Base-by-base conservation (phyloP, 2,888 invertebrate genomes). In the Temnothorax ravouxi region DNA sequence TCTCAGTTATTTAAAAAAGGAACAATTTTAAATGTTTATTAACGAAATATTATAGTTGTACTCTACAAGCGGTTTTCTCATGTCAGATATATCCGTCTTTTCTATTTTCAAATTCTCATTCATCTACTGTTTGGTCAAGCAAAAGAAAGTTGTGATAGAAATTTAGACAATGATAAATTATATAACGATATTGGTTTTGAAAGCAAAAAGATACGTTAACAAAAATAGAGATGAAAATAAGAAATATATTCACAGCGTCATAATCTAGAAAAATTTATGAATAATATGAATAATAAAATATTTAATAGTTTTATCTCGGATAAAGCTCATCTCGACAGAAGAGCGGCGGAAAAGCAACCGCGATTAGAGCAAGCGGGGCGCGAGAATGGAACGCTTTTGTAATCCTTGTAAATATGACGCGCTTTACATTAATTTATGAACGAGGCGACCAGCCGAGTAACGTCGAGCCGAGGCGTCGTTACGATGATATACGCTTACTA, bases 351-450 rank as follows among this genome's bases (percentile, higher is more conserved):
- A 76, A 76, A 74, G 61, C 41, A 25, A 21, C 56, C 44, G 34
- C 62, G 34, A 59, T 64, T 79, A 83, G 41, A 72, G 56, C 75
- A 75, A 69, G 59, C 59, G 38, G 56, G 11, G 56, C 52, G n/a
- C 38, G 50, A 67, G 79, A 79, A 76, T 76, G 85, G 61, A 81
- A 56, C 44, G 75, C 75, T 56, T 62, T 83, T 85, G 67, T 80
- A 83, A 85, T 87, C 86, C 84, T 75, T 88, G 88, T 91, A 90
- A 92, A 91, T 91, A 91, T 67, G 66, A 89, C 82, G 85, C 84
- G 86, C 86, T 88, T 85, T 86, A 86, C 84, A 89, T 91, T 92
- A 91, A 90, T 92, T 90, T 91, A 89, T 88, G 88, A 86, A 72
- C 80, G 84, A 61, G 29, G 47, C 83, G 85, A 87, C 80, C 82